Conservation (phyloP, 92 coral and sea anemone genomes). For the Palythoa caribaeorum region DNA sequence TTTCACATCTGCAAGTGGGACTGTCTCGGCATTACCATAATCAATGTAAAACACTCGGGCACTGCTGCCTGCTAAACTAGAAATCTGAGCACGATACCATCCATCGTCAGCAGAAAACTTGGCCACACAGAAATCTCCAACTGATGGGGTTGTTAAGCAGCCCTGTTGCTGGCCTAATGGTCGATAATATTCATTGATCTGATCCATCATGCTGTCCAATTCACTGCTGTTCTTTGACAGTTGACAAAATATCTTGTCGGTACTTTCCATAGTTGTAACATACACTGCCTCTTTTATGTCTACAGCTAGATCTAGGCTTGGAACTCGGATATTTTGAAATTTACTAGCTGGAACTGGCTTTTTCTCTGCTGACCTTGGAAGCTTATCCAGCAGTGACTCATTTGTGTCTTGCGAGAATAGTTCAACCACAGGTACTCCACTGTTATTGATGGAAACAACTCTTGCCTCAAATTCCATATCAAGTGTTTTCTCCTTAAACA, state of each 20-base stretch:
- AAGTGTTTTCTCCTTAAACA: conserved; percentile 33
- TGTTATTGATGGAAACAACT: conserved; percentile 20
- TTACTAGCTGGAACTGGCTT: conserved; percentile 6
- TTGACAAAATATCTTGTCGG: conserved; percentile 82
- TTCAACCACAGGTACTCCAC: conserved; percentile 32
- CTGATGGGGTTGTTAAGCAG: conserved; percentile 61
- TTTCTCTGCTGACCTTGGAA: not conserved
- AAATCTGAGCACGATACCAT: conserved; percentile 49
- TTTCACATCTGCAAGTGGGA: conserved; percentile 59
- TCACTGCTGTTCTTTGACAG: conserved; percentile 22
- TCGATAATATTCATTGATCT: not conserved
- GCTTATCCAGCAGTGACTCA: conserved; percentile 21
- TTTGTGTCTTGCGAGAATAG: conserved; percentile 25
- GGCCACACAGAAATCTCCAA: conserved; percentile 36
- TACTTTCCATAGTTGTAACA: conserved; percentile 9
- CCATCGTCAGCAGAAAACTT: conserved; percentile 5
- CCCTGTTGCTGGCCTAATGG: conserved; percentile 59
- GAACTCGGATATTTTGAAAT: conserved; percentile 17
- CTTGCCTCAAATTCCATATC: conserved; percentile 48
- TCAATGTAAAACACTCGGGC: conserved; percentile 52
- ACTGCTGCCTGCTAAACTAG: conserved; percentile 56
- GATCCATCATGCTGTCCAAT: conserved; percentile 43
- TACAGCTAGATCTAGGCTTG: conserved; percentile 7
- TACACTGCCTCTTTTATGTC: not conserved
- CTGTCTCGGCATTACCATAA: conserved; percentile 84